phyloP scores from a whole-genome alignment of 2,113 vertebrate genomes.

The Cyanoderma ruficeps region DNA sequence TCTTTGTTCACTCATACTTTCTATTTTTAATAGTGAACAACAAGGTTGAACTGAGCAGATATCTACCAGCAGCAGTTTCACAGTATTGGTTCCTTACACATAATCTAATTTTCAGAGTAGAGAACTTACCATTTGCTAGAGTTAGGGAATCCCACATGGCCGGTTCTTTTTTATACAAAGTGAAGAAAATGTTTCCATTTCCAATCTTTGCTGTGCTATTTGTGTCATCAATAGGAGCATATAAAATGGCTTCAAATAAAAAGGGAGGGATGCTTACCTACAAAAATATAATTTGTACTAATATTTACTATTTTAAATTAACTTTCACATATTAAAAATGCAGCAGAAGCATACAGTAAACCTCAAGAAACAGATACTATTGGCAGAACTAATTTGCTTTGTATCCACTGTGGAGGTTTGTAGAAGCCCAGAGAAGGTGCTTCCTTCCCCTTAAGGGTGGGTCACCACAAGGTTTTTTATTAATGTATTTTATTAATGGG shows the following conservation, averaged over 20 bases:
- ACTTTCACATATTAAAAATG: background rate
- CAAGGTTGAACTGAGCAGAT: background rate
- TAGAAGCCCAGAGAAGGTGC: background rate
- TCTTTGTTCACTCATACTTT: background rate
- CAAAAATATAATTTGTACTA: background rate
- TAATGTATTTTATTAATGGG: background rate
- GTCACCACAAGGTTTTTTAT: fast-evolving
- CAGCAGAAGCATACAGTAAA: background rate
- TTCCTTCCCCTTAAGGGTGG: background rate
- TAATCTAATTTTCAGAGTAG: background rate
- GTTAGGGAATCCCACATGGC: conserved; percentile 83
- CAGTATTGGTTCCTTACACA: background rate
- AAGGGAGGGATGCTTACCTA: conserved; percentile 90
- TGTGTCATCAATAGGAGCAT: conserved; percentile 82
- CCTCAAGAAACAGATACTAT: background rate
- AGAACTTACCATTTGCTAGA: conserved; percentile 70
- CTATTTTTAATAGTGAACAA: background rate
- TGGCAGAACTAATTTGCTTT: background rate
- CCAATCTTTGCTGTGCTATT: conserved; percentile 86
- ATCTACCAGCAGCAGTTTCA: background rate
- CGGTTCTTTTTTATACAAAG: conserved; percentile 80
- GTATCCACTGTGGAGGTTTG: background rate
- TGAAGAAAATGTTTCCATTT: conserved; percentile 81
- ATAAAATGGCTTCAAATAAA: conserved; percentile 88
- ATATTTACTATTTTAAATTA: background rate